Evolutionary conservation across 2,113 vertebrate species (phyloP).

Genomic region (Heliornis fulica): DNA sequence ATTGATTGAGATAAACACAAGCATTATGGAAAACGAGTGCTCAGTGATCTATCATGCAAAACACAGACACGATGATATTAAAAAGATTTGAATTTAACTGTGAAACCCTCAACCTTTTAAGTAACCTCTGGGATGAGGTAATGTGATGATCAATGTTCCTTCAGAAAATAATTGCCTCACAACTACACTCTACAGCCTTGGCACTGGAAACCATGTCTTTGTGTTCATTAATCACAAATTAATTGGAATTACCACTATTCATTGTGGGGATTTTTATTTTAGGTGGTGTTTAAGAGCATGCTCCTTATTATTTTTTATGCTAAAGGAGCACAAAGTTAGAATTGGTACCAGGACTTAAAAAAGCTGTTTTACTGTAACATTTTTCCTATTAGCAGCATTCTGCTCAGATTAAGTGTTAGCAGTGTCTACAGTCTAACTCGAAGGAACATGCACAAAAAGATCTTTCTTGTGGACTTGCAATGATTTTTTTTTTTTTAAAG

Average conservation of each 20-base stretch:
- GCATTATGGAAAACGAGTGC: neutral
- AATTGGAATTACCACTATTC: neutral
- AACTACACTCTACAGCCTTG: neutral
- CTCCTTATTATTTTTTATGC: neutral
- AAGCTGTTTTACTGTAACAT: neutral
- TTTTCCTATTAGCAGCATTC: neutral
- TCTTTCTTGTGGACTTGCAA: neutral
- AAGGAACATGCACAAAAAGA: neutral
- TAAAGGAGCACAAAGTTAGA: neutral
- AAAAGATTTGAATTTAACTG: neutral
- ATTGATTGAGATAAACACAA: neutral
- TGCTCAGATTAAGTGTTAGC: neutral
- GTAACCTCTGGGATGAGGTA: constrained; percentile 30
- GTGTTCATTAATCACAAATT: neutral
- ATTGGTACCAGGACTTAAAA: neutral
- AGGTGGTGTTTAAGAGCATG: neutral
- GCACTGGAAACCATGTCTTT: neutral
- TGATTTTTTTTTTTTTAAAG: neutral
- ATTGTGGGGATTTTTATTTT: neutral
- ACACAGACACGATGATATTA: neutral
- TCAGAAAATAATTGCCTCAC: neutral
- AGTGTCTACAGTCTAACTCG: neutral
- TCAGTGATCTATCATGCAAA: neutral
- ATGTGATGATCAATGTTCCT: neutral
- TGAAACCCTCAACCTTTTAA: neutral